Percentiles rank a stretch among this genome's conserved stretches.
phyloP scores from a whole-genome alignment of 1,140 invertebrate species.

The Chironomus tepperi region DNA sequence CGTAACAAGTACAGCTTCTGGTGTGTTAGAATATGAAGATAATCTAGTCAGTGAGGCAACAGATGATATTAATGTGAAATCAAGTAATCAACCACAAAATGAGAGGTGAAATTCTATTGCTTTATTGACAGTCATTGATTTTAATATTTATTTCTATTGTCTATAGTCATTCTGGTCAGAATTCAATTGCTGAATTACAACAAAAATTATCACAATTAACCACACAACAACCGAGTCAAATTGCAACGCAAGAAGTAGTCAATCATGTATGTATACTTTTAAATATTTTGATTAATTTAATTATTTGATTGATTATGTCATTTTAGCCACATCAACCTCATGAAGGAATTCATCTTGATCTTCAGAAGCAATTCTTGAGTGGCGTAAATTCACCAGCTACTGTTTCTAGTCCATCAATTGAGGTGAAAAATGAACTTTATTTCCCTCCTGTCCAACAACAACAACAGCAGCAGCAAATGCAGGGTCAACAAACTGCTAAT shows the following conservation, averaged over 20 bases:
- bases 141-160: neutral
- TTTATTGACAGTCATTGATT: neutral
- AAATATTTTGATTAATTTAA: neutral
- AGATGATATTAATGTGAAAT: neutral
- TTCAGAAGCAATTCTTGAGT: neutral
- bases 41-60: conserved; percentile 18
- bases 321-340: neutral
- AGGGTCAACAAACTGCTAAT: neutral
- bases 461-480: neutral
- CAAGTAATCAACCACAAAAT: neutral
- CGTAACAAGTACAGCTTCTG: neutral
- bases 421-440: neutral
- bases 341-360: conserved; percentile 1
- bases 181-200: conserved; percentile 10
- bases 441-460: neutral
- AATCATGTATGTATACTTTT: neutral
- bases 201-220: conserved; percentile 11
- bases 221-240: neutral
- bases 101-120: neutral
- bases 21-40: neutral
- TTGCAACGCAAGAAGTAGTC: neutral
- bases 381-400: conserved; percentile 5
- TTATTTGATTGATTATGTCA: neutral
- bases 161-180: neutral
- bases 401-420: neutral